A percentile compares a stretch with the other conserved stretches of the same genome.
These are phyloP conservation scores for Chymomyza costata DNA, from an alignment of 1,140 invertebrate species.

Conservation along the genomic window DNA sequence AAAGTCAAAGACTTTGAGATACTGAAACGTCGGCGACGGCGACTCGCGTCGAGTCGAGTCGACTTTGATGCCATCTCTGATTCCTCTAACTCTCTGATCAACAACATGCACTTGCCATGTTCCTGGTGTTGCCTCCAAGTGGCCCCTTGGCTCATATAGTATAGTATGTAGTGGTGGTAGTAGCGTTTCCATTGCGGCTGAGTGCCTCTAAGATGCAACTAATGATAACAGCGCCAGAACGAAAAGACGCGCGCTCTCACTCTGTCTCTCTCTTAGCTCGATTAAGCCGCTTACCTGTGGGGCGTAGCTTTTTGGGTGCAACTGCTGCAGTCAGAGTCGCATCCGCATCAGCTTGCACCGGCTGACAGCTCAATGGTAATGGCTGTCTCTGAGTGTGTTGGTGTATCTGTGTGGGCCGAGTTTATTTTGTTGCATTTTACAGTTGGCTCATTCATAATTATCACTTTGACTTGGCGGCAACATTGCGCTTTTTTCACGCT, in stretches of 20 bases:
- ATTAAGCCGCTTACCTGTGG: constrained; percentile 70
- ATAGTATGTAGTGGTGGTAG: no score
- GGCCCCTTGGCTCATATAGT: constrained; percentile 22
- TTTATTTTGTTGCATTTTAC: constrained; percentile 55
- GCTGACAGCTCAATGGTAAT: constrained; percentile 63
- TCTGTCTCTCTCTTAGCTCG: constrained; percentile 36
- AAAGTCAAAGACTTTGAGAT: neutral
- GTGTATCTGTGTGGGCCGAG: constrained; percentile 46
- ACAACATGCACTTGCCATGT: constrained; percentile 6
- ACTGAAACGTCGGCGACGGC: neutral
- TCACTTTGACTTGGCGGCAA: constrained; percentile 31
- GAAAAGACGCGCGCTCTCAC: constrained; percentile 29
- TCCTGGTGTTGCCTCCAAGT: constrained; percentile 4
- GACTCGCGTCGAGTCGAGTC: neutral
- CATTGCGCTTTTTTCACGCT: constrained; percentile 69
- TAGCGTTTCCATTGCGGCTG: constrained; percentile 67
- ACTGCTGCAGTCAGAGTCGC: no score
- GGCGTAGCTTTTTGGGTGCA: constrained; percentile 69
- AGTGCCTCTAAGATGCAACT: constrained; percentile 73
- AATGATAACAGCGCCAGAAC: constrained; percentile 57
- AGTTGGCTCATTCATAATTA: constrained; percentile 71
- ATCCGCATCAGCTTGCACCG: constrained; percentile 65
- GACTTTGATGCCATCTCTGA: no score
- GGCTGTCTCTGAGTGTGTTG: constrained; percentile 3
- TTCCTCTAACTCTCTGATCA: no score